phyloP scores from a whole-genome alignment of 2,888 invertebrate species.

The Plebejus melissa region DNA sequence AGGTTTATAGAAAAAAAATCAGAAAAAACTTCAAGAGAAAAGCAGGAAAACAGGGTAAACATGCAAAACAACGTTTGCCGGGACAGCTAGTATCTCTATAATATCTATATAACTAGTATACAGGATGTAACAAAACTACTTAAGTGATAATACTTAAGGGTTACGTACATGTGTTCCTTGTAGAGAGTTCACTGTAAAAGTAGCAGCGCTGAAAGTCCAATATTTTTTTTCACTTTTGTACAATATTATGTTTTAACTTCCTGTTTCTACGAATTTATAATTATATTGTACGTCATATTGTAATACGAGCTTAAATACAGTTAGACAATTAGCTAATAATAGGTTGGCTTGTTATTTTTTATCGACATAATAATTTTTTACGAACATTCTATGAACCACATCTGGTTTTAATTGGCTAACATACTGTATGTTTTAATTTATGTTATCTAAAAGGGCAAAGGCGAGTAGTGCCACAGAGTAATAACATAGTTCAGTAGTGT shows the following conservation, averaged over 20 bases:
- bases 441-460: not conserved
- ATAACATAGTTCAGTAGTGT: not conserved
- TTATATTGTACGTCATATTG: not conserved
- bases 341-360: not conserved
- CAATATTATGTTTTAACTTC: not conserved
- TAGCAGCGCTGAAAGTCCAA: too few species aligned
- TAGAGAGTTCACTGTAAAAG: too few species aligned
- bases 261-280: not conserved
- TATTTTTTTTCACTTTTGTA: too few species aligned
- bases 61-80: too few species aligned
- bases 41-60: too few species aligned
- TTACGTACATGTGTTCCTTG: too few species aligned
- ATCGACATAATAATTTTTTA: not conserved
- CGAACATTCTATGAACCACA: not conserved
- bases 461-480: not conserved
- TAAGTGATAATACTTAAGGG: too few species aligned
- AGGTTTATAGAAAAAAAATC: too few species aligned
- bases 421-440: slow-evolving; percentile 9
- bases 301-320: not conserved
- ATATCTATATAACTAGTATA: too few species aligned
- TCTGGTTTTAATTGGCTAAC: slow-evolving; percentile 3
- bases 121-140: too few species aligned
- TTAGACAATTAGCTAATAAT: not conserved
- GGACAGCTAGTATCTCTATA: too few species aligned
- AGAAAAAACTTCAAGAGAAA: too few species aligned